phyloP scores from a whole-genome alignment of 1,140 invertebrate species.

The Drosophila sucinea region DNA sequence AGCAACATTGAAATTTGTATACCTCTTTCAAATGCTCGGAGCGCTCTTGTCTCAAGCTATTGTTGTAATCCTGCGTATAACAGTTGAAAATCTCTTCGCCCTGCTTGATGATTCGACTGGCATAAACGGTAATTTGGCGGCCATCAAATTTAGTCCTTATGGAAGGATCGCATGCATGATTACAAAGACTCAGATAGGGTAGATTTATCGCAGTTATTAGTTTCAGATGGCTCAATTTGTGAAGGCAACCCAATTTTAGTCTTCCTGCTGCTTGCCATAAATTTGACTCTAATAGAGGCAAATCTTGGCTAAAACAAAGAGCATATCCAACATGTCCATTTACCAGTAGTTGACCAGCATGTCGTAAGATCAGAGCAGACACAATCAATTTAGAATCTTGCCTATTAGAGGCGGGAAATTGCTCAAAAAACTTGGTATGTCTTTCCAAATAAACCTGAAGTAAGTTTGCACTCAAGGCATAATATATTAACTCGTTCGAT shows the following conservation, averaged over 20 bases:
- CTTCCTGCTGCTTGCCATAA: constrained; percentile 55
- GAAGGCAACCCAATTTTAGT: constrained; percentile 50
- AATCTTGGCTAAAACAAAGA: constrained; percentile 36
- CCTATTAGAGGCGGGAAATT: neutral
- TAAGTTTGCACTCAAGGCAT: constrained; percentile 57
- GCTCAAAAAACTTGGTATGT: constrained; percentile 54
- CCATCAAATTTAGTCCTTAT: constrained; percentile 59
- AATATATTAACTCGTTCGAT: constrained; percentile 47
- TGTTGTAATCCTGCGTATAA: constrained; percentile 56
- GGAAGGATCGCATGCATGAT: constrained; percentile 61
- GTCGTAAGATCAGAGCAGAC: constrained; percentile 58
- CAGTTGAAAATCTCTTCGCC: constrained; percentile 71
- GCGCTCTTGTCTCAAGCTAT: constrained; percentile 26
- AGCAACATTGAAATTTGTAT: constrained; percentile 67
- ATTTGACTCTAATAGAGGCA: constrained; percentile 43
- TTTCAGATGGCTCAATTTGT: constrained; percentile 35
- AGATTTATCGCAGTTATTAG: constrained; percentile 62
- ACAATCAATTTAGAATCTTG: constrained; percentile 56
- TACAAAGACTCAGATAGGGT: constrained; percentile 67
- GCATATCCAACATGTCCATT: constrained; percentile 64
- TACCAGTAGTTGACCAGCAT: constrained; percentile 54
- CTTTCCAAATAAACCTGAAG: constrained; percentile 56
- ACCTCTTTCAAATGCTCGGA: constrained; percentile 28
- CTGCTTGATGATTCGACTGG: constrained; percentile 19
- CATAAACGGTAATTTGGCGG: constrained; percentile 37